Evolutionary conservation across 2,888 invertebrate species (phyloP), one percentile per base, ranked within the genome.

Genomic region (Cistogaster globosa): DNA sequence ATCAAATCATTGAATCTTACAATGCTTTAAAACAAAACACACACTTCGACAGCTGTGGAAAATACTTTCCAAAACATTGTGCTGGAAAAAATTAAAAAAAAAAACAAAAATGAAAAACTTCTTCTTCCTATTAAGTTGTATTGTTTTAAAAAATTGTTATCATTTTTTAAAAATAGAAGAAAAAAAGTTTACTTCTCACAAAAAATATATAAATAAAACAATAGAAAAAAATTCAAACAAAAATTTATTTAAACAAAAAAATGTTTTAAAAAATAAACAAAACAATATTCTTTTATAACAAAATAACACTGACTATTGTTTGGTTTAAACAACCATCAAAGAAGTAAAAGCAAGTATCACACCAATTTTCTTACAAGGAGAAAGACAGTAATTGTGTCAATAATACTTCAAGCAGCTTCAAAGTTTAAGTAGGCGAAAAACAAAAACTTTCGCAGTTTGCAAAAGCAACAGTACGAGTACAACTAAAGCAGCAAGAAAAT

Each of bases 331-430:
- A 42, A 4, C 11, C 42, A 14, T 14, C 11, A 12, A 14, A 42
- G 14, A 42, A 42, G 14, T 11, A 42, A 42, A 42, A 42, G 7
- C 42, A 42, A 42, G 4, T 12, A 42, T 3, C 14, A 42, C 3
- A 11, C 42, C 42, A 1, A 26, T 4, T 32, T 5, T 32, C 32
- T 8, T 14, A 32, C 9, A 22, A 55, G 57, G 42, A 8, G 53
- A 14, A 63, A 2, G 14, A 63, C 75, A 81, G 63, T 63, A 81
- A 75, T 55, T 68, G 45, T 69, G 81, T 81, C 75, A 81, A 69
- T 69, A 81, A 69, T 69, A 69, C 9, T 18, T 36, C 18, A 20
- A 36, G 7, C 36, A 9, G 51, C 8, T 42, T 9, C n/a, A 53
- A 20, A 22, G 14, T 42, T 11, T 42, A 42, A 14, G 42, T 42